Conservation (phyloP, 2,888 invertebrate species). For the Rhopalosiphum nymphaeae region DNA sequence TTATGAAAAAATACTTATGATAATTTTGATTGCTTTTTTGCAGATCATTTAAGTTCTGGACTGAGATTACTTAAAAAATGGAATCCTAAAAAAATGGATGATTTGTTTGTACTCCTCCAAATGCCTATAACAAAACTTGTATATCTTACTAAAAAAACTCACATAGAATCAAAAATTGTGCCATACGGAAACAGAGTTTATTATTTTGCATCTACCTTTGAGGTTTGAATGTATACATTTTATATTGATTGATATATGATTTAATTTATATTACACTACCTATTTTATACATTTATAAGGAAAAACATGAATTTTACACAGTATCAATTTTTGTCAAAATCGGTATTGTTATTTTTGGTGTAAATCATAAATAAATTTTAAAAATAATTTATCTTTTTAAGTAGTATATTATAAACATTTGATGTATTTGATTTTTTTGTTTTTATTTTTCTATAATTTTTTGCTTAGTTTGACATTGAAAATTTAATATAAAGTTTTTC, state of each 20-base stretch:
- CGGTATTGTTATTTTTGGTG: no score
- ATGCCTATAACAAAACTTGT: conserved; percentile 22
- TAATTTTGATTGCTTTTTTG: conserved; percentile 15
- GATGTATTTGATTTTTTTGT: neutral
- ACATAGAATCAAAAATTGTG: conserved; percentile 33
- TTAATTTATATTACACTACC: neutral
- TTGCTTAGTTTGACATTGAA: neutral
- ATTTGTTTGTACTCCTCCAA: conserved; percentile 45
- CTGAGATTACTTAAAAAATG: conserved; percentile 12
- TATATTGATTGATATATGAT: neutral
- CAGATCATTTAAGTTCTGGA: conserved; percentile 41
- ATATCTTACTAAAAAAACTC: conserved; percentile 43
- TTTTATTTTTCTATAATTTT: neutral
- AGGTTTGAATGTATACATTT: conserved; percentile 29
- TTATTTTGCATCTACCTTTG: conserved; percentile 45
- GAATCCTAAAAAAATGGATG: conserved; percentile 58
- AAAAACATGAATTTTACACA: no score
- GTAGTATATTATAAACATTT: neutral
- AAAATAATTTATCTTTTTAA: no score
- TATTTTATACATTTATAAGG: neutral
- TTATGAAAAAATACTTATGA: neutral
- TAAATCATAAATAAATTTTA: no score
- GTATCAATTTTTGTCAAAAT: no score
- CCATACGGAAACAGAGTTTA: conserved; percentile 57
- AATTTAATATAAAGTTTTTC: neutral